Base-by-base conservation (phyloP, 2,797 vertebrate species). In the Sebastes itinus region DNA sequence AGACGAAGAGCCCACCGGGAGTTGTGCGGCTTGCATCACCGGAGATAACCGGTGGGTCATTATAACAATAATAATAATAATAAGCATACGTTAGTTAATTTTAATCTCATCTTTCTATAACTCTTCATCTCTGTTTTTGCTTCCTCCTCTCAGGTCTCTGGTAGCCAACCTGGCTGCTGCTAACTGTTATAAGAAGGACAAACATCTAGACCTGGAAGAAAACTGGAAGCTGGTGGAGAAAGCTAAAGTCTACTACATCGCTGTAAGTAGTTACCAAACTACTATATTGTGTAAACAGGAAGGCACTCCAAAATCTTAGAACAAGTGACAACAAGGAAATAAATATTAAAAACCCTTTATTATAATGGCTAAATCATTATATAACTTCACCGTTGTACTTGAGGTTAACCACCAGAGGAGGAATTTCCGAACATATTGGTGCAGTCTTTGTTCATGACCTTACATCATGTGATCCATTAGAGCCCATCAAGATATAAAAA, bases 161-260 rank as follows among this genome's bases (percentile, higher is more conserved):
- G 95, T 99, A 22, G 99, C 99, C 80, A 97, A 99, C 92, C 96
- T 99, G 0, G 99, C 98, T 82, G 99, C 99, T 86, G 99, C 99
- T 85, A 99, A 99, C 93, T 98, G 97, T 89, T 99, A 99, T 88
- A 98, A 98, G 88, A 99, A 98, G 84, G 97, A 99, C 38, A 97
- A 98, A 69, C 99, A 99, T 94, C 96, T 99, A 87, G 98, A 99
- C 92, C 83, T 99, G 90, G 96, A 98, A 77, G 97, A 98, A 89
- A 99, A 99, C 95, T 99, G 99, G 99, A 94, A 96, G 81, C 78
- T 99, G 90, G 98, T 99, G 86, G 97, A 99, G 93, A 97, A 97
- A 84, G 98, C 99, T 72, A 97, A 96, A 91, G 97, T 99, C 89
- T 99, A 95, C 91, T 99, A 99, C 58, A 99, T 99, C 81, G 99